Conservation (phyloP, 2,113 vertebrate genomes). For the Empidonax alnorum region DNA sequence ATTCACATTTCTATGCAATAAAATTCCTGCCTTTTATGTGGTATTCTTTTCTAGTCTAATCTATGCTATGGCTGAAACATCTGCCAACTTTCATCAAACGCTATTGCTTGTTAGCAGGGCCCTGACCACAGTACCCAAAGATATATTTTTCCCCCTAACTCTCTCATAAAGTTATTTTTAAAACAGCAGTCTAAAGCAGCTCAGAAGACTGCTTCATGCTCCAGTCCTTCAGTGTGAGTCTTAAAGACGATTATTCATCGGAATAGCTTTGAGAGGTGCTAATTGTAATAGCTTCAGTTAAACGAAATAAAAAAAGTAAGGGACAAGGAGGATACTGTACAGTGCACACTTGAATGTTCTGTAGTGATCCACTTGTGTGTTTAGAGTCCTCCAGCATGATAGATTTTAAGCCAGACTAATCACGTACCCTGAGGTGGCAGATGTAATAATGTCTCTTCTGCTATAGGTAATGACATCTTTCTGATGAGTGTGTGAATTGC, state of each 20-base stretch:
- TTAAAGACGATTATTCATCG: background rate
- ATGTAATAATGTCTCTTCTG: background rate
- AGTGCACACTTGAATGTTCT: background rate
- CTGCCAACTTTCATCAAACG: background rate
- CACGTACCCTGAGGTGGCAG: background rate
- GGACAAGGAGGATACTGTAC: background rate
- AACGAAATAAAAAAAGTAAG: background rate
- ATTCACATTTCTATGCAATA: background rate
- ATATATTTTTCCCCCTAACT: background rate
- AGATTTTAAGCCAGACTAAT: background rate
- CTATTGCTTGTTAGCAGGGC: background rate
- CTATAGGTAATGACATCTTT: background rate
- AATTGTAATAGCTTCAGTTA: background rate
- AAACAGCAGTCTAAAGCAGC: background rate
- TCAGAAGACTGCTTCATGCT: background rate
- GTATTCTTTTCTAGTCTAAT: constrained; percentile 14
- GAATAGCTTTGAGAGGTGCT: background rate
- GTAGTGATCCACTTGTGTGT: background rate
- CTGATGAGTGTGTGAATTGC: background rate
- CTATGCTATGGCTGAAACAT: background rate
- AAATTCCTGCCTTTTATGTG: constrained; percentile 4
- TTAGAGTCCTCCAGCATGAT: background rate
- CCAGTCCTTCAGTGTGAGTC: background rate
- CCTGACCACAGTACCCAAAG: background rate
- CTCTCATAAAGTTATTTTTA: background rate